Evolutionary conservation across 2,797 vertebrate genomes (phyloP), one percentile per base, ranked within the genome.

Genomic region (Galagoides demidoff): DNA sequence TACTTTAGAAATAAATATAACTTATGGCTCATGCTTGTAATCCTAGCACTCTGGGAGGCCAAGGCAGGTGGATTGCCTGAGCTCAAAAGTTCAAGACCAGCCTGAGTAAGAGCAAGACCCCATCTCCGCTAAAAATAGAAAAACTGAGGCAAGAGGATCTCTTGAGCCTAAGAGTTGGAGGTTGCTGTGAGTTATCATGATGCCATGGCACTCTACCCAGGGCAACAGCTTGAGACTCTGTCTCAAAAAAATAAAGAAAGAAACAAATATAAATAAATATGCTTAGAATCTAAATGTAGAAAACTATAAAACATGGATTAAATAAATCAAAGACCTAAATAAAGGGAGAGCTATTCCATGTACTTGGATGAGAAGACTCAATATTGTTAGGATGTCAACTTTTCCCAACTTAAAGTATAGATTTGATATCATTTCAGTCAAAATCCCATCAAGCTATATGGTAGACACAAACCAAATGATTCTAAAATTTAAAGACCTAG

Each of bases 261-360:
- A 57, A 63, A 86, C 83, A 92, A 92, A 92, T 94, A 70, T 89
- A 34, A 90, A 27, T 49, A 49, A 94, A 85, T 94, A 89, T 45
- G 19, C 86, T 89, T 3, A 86, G 31, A 14, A 94, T 90, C 52
- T 93, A 71, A 93, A 79, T 76, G 31, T 39, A 43, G 57, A 93
- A 96, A 96, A 89, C 39, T 78, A 83, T 0, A 94, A 91, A 95
- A 85, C 22, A 85, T 8, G 43, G 71, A 68, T 94, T 14, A 95
- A 87, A 84, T 34, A 92, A 94, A 95, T 66, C n/a, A 91, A 81
- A 88, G 49, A 76, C 94, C 13, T 95, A 96, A 92, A 86, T 70
- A 92, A 94, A 95, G 49, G 22, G 37, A 92, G 59, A 93, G 45
- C 39, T 85, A 77, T 55, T 88, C 57, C n/a, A 85, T 84, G 76